A percentile compares a stretch with the other conserved stretches of the same genome.
Evolutionary conservation across 1,140 invertebrate species (phyloP).

Genomic region (Zeugodacus cucurbitae): DNA sequence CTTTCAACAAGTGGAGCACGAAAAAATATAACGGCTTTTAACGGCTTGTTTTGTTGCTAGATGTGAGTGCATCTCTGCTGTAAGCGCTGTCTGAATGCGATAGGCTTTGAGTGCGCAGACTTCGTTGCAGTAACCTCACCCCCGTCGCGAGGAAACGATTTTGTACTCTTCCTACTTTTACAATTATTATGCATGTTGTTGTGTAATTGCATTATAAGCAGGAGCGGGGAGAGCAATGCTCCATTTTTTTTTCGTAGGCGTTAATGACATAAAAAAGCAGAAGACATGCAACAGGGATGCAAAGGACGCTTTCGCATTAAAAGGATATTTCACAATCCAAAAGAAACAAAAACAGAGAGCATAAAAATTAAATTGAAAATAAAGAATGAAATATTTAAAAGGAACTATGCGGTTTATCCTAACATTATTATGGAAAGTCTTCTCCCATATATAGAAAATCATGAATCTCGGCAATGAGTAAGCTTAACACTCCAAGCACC

Average conservation of each 20-base stretch:
- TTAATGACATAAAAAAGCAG: background rate
- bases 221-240: background rate
- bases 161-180: background rate
- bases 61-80: background rate
- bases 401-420: no score
- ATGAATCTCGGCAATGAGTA: no score
- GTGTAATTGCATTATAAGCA: no score
- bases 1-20: slow-evolving; percentile 1
- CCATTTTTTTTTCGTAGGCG: background rate
- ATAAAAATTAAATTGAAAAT: no score
- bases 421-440: no score
- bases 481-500: no score
- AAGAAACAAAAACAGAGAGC: no score
- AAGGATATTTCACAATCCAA: no score
- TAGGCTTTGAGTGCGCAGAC: background rate
- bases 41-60: background rate
- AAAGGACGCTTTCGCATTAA: no score
- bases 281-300: background rate
- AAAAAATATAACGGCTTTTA: background rate
- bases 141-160: no score
- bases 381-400: no score
- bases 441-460: no score
- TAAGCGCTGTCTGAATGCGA: background rate
- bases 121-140: background rate
- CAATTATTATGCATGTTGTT: background rate